These are phyloP conservation scores for Oceanodroma leucorhoa DNA, from an alignment of 2,797 vertebrate genomes.

Conservation along the genomic window DNA sequence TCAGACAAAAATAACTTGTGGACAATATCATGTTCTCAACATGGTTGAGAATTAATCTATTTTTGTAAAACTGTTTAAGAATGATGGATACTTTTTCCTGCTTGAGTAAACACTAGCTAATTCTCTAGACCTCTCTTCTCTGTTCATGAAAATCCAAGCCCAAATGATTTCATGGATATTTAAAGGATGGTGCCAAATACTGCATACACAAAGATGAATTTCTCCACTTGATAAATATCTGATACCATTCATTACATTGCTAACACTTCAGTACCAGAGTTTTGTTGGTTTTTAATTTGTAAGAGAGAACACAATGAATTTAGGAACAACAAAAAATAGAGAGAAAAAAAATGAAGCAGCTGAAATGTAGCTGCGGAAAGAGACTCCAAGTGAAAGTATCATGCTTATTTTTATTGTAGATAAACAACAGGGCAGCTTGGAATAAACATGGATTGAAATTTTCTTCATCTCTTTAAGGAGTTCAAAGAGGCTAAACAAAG, in stretches of 20 bases:
- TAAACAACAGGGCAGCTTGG: conserved; percentile 3
- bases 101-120: conserved; percentile 4
- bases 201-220: background rate
- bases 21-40: conserved; percentile 8
- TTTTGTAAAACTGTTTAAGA: conserved; percentile 28
- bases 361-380: conserved; percentile 2
- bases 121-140: background rate
- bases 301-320: background rate
- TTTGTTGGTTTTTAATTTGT: background rate
- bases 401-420: conserved; percentile 22
- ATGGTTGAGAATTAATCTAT: conserved; percentile 4
- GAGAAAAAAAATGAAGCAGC: background rate
- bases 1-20: conserved; percentile 46
- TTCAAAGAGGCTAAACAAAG: conserved; percentile 35
- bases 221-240: conserved; percentile 10
- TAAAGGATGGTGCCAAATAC: background rate
- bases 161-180: conserved; percentile 7
- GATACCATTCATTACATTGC: background rate
- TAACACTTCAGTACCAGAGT: background rate
- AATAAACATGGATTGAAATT: conserved; percentile 34
- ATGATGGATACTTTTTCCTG: conserved; percentile 17
- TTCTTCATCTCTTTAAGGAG: conserved; percentile 49
- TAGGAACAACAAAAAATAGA: background rate
- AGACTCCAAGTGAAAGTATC: conserved; percentile 7
- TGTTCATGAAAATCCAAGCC: background rate